phyloP scores from a whole-genome alignment of 2,888 invertebrate genomes.

The Strigamia crassipes region DNA sequence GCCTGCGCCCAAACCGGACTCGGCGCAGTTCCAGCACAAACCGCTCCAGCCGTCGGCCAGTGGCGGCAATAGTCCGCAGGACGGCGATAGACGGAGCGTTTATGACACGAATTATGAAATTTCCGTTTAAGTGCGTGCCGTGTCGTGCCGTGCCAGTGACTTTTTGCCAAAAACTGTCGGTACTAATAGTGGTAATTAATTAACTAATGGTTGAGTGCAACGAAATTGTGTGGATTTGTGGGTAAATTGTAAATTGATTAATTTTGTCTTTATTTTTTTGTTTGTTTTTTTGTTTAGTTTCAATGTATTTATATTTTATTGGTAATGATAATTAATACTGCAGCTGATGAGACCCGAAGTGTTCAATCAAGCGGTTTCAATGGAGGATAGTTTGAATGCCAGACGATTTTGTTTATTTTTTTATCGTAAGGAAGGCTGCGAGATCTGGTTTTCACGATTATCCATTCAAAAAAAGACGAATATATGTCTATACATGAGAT shows the following conservation, averaged over 20 bases:
- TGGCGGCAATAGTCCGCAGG: conserved; percentile 12
- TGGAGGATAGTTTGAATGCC: neutral
- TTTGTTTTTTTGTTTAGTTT: too few relatives aligned
- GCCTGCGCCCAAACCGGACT: conserved; percentile 47
- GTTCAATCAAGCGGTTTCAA: neutral
- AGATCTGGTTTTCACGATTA: neutral
- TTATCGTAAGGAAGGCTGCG: neutral
- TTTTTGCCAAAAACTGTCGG: conserved; percentile 11
- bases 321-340: neutral
- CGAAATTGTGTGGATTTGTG: neutral
- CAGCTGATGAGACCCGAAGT: neutral
- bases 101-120: conserved; percentile 96
- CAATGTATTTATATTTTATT: too few relatives aligned
- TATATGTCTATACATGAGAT: neutral
- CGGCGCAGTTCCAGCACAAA: conserved; percentile 31
- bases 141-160: conserved; percentile 32
- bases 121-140: conserved; percentile 69
- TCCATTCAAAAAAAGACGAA: neutral
- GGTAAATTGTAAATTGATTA: neutral
- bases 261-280: neutral
- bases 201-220: neutral
- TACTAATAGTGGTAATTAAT: neutral
- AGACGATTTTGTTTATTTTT: neutral
- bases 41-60: neutral
- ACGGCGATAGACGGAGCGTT: conserved; percentile 65